Conservation (phyloP, 2,113 vertebrate genomes). For the Carassius carassius region DNA sequence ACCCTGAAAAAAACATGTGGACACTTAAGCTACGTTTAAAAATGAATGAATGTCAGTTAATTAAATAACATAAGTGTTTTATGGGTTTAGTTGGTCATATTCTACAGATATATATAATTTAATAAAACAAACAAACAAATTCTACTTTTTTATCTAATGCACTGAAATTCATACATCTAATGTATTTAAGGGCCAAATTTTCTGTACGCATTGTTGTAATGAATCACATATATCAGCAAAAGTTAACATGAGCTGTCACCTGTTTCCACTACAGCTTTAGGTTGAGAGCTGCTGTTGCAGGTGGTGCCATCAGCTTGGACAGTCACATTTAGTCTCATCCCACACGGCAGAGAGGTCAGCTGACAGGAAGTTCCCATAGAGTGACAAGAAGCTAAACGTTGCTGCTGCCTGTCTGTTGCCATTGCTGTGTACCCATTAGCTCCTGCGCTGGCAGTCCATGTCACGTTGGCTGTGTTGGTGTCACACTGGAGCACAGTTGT, state of each 20-base stretch:
- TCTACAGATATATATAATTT: no score
- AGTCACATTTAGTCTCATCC: slow-evolving; percentile 67
- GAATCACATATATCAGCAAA: background rate
- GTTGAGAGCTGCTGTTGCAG: slow-evolving; percentile 66
- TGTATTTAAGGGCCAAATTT: background rate
- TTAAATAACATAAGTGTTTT: no score
- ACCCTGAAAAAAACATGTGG: no score
- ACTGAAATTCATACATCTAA: background rate
- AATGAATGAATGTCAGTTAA: no score
- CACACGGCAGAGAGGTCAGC: slow-evolving; percentile 67
- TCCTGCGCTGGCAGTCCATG: slow-evolving; percentile 62
- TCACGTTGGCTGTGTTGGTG: slow-evolving; percentile 60
- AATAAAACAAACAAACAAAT: no score
- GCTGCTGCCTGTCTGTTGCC: slow-evolving; percentile 43
- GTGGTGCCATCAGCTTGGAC: slow-evolving; percentile 64
- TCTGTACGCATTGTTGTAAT: background rate
- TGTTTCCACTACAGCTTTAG: slow-evolving; percentile 55
- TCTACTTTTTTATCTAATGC: no score
- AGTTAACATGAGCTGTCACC: slow-evolving; percentile 47
- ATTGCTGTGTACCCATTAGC: slow-evolving; percentile 62
- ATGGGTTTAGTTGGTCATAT: no score
- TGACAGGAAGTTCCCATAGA: slow-evolving; percentile 65
- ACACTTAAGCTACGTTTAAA: no score
- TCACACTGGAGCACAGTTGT: slow-evolving; percentile 61
- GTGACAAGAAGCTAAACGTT: slow-evolving; percentile 60